A percentile compares a stretch with the other conserved stretches of the same genome.
phyloP scores from a whole-genome alignment of 2,888 invertebrate genomes.

The Capitulum mitella region DNA sequence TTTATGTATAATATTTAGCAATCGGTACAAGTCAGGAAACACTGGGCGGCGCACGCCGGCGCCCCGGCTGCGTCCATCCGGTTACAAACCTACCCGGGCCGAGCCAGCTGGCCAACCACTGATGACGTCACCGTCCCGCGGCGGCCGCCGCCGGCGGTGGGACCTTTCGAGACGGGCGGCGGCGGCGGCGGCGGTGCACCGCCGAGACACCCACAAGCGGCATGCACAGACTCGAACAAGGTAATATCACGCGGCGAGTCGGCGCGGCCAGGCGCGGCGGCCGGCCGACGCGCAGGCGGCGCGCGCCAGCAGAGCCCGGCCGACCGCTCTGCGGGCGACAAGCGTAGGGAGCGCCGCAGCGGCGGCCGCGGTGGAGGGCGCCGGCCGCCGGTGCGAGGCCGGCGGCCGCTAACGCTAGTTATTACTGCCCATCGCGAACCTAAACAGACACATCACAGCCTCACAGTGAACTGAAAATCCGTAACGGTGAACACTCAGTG shows the following conservation, averaged over 20 bases:
- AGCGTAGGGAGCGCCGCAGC: too few relatives aligned
- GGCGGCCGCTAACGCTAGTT: neutral
- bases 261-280: neutral
- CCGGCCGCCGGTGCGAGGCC: neutral
- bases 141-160: too few relatives aligned
- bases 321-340: too few relatives aligned
- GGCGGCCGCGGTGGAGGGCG: too few relatives aligned
- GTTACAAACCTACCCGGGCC: neutral
- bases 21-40: constrained; percentile 9
- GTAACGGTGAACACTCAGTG: neutral
- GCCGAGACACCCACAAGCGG: neutral
- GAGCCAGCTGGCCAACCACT: neutral
- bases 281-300: neutral
- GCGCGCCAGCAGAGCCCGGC: neutral
- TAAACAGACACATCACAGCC: constrained; percentile 11
- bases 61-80: neutral
- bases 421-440: neutral
- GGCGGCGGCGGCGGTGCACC: neutral
- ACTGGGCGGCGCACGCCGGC: neutral
- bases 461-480: neutral
- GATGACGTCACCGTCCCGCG: too few relatives aligned
- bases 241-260: neutral
- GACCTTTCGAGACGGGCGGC: too few relatives aligned
- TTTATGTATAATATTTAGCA: constrained; percentile 19
- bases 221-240: neutral